Evolutionary conservation across 1,140 invertebrate genomes (phyloP), one percentile per base, ranked within the genome.

Genomic region (Pygmarrhopalites habei): DNA sequence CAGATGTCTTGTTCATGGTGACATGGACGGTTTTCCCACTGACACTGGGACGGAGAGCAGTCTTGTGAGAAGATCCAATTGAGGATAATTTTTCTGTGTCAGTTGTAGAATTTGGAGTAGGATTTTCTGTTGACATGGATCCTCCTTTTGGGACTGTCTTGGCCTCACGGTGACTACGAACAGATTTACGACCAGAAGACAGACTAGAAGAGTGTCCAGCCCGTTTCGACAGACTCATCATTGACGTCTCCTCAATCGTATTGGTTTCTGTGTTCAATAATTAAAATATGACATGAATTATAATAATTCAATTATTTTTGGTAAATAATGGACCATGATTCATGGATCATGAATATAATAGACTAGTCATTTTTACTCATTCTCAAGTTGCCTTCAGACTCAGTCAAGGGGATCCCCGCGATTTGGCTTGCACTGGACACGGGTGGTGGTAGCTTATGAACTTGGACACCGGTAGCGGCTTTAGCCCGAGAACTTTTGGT

Each of bases 1-100:
- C 49, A 3, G 25, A 52, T 2, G 49, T 52, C 28, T 29, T 52
- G 23, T 52, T 52, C 49, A 52, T 52, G 5, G 49, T 52, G 49
- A 52, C 49, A 19, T 28, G 14, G 19, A 49, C 10, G 23, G 12
- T 15, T 10, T 39, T 39, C 35, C 7, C 7, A 46, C 4, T 46
- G 21, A 46, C 10, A 21, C 5, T 46, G 7, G 4, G 4, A 3
- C 21, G 44, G n/a, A 10, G 5, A 5, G 4, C 5, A 46, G 15
- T n/a, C 44, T n/a, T 21, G 21, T n/a, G 44, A n/a, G 21, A 46
- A 21, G 35, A 39, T 17, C 17, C 10, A 39, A 10, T 39, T 39
- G 35, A 39, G 17, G 7, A 39, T 17, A 39, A 39, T 10, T 39
- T 39, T 39, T 7, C 35, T 17, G 35, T 10, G 35, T 10, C 7